phyloP scores from a whole-genome alignment of 2,888 invertebrate species.

The Pyrochroa serraticornis region DNA sequence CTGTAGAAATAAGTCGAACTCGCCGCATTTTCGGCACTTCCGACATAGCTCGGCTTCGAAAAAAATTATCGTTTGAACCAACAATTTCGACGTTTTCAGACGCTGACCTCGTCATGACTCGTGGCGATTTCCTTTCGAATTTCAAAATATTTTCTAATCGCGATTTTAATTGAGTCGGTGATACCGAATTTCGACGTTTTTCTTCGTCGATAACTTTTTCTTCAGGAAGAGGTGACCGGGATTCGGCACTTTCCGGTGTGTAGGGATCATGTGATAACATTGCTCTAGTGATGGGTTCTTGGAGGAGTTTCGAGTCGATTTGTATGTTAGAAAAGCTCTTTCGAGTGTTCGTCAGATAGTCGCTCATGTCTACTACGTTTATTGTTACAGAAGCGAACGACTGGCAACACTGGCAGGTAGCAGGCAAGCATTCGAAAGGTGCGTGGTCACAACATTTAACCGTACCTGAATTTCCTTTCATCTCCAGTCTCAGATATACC shows the following conservation, averaged over 20 bases:
- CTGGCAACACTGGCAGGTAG: slow-evolving; percentile 58
- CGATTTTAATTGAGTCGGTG: slow-evolving; percentile 68
- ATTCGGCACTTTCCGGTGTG: slow-evolving; percentile 82
- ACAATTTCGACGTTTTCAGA: slow-evolving; percentile 42
- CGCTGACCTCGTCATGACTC: slow-evolving; percentile 44
- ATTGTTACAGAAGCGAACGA: slow-evolving; percentile 56
- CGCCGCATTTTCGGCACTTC: slow-evolving; percentile 42
- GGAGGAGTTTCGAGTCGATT: slow-evolving; percentile 59
- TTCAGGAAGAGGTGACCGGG: slow-evolving; percentile 71
- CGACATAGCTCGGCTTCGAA: slow-evolving; percentile 47
- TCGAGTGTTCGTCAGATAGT: slow-evolving; percentile 44
- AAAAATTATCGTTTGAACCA: slow-evolving; percentile 27
- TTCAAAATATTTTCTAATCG: slow-evolving; percentile 62
- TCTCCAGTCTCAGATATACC: slow-evolving; percentile 75
- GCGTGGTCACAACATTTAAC: slow-evolving; percentile 64
- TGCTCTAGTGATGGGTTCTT: slow-evolving; percentile 60
- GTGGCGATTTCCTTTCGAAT: slow-evolving; percentile 39
- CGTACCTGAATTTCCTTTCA: slow-evolving; percentile 79
- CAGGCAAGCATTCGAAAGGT: slow-evolving; percentile 59
- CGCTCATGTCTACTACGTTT: slow-evolving; percentile 56
- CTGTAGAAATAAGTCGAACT: slow-evolving; percentile 38
- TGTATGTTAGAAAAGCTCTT: slow-evolving; percentile 46
- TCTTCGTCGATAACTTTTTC: slow-evolving; percentile 56
- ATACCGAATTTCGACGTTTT: slow-evolving; percentile 58
- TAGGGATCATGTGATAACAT: slow-evolving; percentile 70